Percentiles rank a stretch among this genome's conserved stretches.
Evolutionary conservation across 2,797 vertebrate species (phyloP).

Genomic region (Tenualosa thibaudeaui): DNA sequence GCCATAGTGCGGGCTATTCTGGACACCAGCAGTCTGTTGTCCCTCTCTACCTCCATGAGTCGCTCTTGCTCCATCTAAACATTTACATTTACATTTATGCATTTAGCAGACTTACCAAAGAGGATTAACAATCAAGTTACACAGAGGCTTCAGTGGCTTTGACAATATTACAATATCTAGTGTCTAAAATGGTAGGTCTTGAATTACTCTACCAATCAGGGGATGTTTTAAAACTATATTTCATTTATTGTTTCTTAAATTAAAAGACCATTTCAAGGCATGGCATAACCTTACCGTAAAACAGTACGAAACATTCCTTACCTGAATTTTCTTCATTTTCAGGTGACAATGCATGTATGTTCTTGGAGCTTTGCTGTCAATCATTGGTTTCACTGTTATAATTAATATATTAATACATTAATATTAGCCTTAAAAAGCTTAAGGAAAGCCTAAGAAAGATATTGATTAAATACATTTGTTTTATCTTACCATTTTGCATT

Average conservation of each 20-base stretch:
- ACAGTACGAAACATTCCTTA: background rate
- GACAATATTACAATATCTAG: background rate
- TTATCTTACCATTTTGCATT: conserved; percentile 33
- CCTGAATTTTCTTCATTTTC: conserved; percentile 48
- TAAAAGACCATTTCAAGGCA: no score
- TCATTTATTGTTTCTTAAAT: no score
- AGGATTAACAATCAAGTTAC: background rate
- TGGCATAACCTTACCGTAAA: no score
- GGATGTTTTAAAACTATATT: no score
- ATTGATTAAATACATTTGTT: no score
- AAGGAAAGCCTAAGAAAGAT: no score
- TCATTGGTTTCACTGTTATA: conserved; percentile 33
- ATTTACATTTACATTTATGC: background rate
- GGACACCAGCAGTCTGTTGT: conserved; percentile 63
- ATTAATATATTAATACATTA: no score
- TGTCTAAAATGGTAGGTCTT: background rate
- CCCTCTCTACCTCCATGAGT: conserved; percentile 61
- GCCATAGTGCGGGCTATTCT: conserved; percentile 62
- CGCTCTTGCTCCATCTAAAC: conserved; percentile 63
- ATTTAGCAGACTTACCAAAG: no score
- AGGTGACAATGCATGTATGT: conserved; percentile 38
- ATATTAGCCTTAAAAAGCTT: no score
- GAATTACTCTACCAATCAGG: no score
- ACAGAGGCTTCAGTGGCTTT: background rate
- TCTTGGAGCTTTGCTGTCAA: conserved; percentile 40